A percentile compares a stretch with the other conserved stretches of the same genome.
Conservation (phyloP, 2,888 invertebrate genomes). For the Tachina grossa region DNA sequence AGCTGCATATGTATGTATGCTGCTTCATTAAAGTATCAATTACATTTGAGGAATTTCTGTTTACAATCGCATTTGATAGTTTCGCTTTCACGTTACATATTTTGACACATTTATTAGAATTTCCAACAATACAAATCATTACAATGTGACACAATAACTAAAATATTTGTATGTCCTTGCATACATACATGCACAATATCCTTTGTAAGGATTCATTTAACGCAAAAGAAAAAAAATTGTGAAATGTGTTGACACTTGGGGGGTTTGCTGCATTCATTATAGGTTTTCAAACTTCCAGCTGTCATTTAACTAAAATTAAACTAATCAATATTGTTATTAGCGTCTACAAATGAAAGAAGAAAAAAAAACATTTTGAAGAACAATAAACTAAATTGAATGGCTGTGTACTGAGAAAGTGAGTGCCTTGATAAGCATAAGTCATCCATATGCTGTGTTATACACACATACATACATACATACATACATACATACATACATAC, state of each 20-base stretch:
- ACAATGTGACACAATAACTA: constrained; percentile 16
- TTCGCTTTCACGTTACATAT: constrained; percentile 21
- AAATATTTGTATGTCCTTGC: constrained; percentile 27
- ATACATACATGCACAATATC: not conserved
- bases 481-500: no score
- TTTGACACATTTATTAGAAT: constrained; percentile 51
- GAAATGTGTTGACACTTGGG: constrained; percentile 57
- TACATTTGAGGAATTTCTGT: constrained; percentile 7
- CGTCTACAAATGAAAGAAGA: not conserved
- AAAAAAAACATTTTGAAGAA: not conserved
- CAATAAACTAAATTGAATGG: not conserved
- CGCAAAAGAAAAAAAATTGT: not conserved
- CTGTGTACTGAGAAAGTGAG: constrained; percentile 2
- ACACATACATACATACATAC: no score
- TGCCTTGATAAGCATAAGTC: not conserved
- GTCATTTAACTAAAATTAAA: constrained; percentile 30
- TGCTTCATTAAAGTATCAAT: constrained; percentile 31
- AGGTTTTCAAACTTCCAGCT: constrained; percentile 57
- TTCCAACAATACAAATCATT: constrained; percentile 17
- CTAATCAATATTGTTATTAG: constrained; percentile 23
- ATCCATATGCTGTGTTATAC: not conserved
- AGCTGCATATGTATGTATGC: not conserved
- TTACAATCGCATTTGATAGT: not conserved
- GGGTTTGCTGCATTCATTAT: constrained; percentile 47
- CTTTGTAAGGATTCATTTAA: constrained; percentile 33